These are phyloP conservation scores for Plagodis dolabraria DNA, from an alignment of 2,888 invertebrate species.

Conservation along the genomic window DNA sequence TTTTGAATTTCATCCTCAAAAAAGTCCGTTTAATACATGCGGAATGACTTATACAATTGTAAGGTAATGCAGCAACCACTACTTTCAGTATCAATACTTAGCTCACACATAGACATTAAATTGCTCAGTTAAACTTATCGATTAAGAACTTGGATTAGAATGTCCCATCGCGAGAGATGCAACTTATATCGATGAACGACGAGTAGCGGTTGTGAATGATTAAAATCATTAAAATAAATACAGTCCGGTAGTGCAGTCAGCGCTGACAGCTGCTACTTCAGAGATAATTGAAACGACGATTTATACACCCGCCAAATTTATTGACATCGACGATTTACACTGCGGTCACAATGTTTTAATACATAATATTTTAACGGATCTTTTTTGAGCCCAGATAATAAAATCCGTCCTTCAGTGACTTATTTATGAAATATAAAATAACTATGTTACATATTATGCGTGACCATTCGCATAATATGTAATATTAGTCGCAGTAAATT, in stretches of 20 bases:
- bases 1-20: too few relatives aligned
- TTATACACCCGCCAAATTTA: conserved; percentile 82
- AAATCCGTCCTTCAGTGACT: too few relatives aligned
- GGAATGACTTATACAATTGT: too few relatives aligned
- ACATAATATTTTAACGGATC: conserved; percentile 51
- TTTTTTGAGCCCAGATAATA: conserved; percentile 18
- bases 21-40: too few relatives aligned
- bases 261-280: conserved; percentile 77
- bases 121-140: too few relatives aligned
- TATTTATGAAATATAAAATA: too few relatives aligned
- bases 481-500: too few relatives aligned
- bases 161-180: conserved; percentile 20
- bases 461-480: too few relatives aligned
- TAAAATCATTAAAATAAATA: conserved; percentile 84
- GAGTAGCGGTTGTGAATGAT: conserved; percentile 68
- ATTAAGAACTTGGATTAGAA: conserved; percentile 3
- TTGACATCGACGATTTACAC: conserved; percentile 76
- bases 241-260: conserved; percentile 63
- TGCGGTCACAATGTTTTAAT: conserved; percentile 45
- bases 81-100: too few relatives aligned
- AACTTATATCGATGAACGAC: conserved; percentile 10
- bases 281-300: conserved; percentile 82
- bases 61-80: too few relatives aligned
- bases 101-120: too few relatives aligned
- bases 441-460: too few relatives aligned